Conservation (phyloP, 2,888 invertebrate genomes). For the Hypselothyrea guttata region DNA sequence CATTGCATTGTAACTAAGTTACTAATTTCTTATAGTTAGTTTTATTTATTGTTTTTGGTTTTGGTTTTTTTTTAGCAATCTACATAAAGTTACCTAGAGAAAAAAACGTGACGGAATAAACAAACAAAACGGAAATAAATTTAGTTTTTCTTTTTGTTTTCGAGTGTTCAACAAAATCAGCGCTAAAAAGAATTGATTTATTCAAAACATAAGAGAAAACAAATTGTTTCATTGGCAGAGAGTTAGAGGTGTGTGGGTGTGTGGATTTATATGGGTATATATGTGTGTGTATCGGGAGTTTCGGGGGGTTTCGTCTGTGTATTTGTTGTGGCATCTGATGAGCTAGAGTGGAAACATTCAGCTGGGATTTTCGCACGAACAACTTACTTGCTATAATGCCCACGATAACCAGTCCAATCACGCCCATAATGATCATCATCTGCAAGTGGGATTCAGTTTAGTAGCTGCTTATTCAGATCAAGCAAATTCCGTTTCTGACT, state of each 20-base stretch:
- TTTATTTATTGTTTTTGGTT: slow-evolving; percentile 21
- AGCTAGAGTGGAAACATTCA: slow-evolving; percentile 7
- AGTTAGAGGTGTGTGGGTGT: slow-evolving; percentile 28
- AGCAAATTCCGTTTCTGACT: too few relatives aligned
- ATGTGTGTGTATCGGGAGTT: too few relatives aligned
- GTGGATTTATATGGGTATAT: slow-evolving; percentile 19
- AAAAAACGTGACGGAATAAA: slow-evolving; percentile 60
- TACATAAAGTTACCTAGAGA: slow-evolving; percentile 83
- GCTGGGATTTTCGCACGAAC: slow-evolving; percentile 45
- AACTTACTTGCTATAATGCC: slow-evolving; percentile 94
- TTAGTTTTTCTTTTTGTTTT: slow-evolving; percentile 42
- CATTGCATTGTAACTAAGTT: slow-evolving; percentile 68
- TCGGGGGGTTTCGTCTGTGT: background rate
- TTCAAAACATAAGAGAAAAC: background rate
- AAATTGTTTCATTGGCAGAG: slow-evolving; percentile 11
- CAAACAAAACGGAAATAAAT: slow-evolving; percentile 50
- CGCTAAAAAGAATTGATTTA: slow-evolving; percentile 20
- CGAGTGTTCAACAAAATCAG: slow-evolving; percentile 34
- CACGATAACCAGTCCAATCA: slow-evolving; percentile 91
- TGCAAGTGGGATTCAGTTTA: slow-evolving; percentile 59
- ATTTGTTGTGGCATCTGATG: slow-evolving; percentile 22
- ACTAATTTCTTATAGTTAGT: slow-evolving; percentile 56
- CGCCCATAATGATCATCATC: slow-evolving; percentile 96
- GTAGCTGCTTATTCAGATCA: too few relatives aligned
- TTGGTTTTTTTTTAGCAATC: slow-evolving; percentile 70